Conservation (phyloP, 2,888 invertebrate species). For the Drosophila nr. fundita region DNA sequence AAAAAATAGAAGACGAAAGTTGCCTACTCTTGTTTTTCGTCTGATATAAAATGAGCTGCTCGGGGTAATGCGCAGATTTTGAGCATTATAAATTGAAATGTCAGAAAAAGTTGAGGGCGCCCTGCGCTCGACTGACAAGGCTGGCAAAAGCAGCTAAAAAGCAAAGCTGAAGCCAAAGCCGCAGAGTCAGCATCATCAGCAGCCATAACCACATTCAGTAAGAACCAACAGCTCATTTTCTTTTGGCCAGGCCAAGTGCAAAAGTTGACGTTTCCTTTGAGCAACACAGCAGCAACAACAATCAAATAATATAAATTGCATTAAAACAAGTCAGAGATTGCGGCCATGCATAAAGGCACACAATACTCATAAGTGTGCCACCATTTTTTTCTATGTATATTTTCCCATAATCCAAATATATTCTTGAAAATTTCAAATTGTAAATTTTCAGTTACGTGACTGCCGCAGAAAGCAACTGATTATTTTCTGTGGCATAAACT, state of each 20-base stretch:
- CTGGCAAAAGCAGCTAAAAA: conserved; percentile 43
- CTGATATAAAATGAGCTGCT: conserved; percentile 70
- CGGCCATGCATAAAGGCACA: conserved; percentile 44
- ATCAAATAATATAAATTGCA: conserved; percentile 45
- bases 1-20: conserved; percentile 19
- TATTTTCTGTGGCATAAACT: conserved; percentile 41
- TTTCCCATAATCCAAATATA: conserved; percentile 3
- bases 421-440: conserved; percentile 40
- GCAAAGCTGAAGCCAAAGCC: conserved; percentile 3
- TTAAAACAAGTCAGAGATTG: conserved; percentile 39
- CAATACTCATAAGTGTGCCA: conserved; percentile 48
- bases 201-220: conserved; percentile 20
- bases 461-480: conserved; percentile 40
- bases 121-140: conserved; percentile 69
- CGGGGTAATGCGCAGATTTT: conserved; percentile 75
- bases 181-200: conserved; percentile 18
- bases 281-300: neutral
- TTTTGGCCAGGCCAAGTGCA: conserved; percentile 57
- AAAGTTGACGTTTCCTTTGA: conserved; percentile 48
- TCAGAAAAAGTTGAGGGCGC: conserved; percentile 76
- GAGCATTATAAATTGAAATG: conserved; percentile 81
- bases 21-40: conserved; percentile 43
- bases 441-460: conserved; percentile 70
- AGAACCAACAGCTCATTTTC: conserved; percentile 16
- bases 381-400: conserved; percentile 29